A percentile compares a stretch with the other conserved stretches of the same genome.
Evolutionary conservation across 2,113 vertebrate species (phyloP).

Genomic region (Fukomys damarensis): DNA sequence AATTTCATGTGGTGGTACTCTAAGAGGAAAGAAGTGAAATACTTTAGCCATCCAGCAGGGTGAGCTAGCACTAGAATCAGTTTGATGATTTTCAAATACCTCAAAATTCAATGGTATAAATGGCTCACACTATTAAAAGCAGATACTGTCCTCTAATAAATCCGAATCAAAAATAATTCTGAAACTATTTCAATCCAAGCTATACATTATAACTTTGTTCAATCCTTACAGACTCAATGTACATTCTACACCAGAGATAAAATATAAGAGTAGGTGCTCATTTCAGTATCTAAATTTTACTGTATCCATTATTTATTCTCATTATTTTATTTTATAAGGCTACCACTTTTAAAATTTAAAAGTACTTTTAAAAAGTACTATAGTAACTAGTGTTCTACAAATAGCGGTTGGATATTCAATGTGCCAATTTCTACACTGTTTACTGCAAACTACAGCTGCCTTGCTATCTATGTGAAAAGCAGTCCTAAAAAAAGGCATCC

Average conservation of each 20-base stretch:
- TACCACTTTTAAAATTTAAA: background rate
- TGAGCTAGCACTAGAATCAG: conserved; percentile 68
- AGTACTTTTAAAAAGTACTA: background rate
- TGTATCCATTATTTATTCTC: background rate
- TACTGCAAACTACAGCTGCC: background rate
- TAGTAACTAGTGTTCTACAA: background rate
- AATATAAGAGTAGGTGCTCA: background rate
- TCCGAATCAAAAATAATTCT: conserved; percentile 18
- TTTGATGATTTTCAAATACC: conserved; percentile 36
- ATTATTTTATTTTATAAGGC: conserved; percentile 33
- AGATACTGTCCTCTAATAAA: conserved; percentile 33
- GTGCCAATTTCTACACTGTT: conserved; percentile 18
- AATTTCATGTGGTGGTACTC: background rate
- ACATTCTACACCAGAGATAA: conserved; percentile 14
- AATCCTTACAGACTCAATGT: background rate
- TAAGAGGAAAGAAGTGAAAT: conserved; percentile 35
- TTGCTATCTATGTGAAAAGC: background rate
- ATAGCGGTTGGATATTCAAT: conserved; percentile 6
- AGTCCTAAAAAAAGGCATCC: background rate
- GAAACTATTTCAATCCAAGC: background rate
- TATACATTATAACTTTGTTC: background rate
- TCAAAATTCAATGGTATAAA: conserved; percentile 53
- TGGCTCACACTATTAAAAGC: conserved; percentile 37
- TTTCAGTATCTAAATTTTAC: conserved; percentile 27
- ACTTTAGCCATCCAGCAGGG: conserved; percentile 73